Evolutionary conservation across 2,888 invertebrate genomes (phyloP).

Genomic region (Bellardia pandia): DNA sequence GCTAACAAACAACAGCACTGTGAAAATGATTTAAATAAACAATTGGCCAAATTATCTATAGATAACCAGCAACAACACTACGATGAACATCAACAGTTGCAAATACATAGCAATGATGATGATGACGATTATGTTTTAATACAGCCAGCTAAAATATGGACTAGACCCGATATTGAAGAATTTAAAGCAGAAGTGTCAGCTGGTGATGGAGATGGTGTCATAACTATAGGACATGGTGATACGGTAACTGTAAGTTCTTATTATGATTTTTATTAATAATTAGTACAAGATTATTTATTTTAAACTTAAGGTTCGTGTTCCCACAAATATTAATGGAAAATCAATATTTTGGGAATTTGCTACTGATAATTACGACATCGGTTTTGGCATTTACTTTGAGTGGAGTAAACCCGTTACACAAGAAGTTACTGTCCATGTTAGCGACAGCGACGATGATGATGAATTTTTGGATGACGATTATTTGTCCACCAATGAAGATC

Average conservation of each 20-base stretch:
- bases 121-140: slow-evolving; percentile 85
- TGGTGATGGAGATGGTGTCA: slow-evolving; percentile 92
- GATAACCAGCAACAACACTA: slow-evolving; percentile 52
- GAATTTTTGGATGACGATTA: slow-evolving; percentile 85
- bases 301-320: slow-evolving; percentile 90
- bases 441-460: slow-evolving; percentile 93
- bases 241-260: slow-evolving; percentile 91
- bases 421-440: slow-evolving; percentile 95
- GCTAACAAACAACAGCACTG: slow-evolving; percentile 74
- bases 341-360: slow-evolving; percentile 99
- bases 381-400: slow-evolving; percentile 99
- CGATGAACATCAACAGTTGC: slow-evolving; percentile 63
- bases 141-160: slow-evolving; percentile 97
- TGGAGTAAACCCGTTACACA: slow-evolving; percentile 95
- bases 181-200: slow-evolving; percentile 96
- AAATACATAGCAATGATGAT: slow-evolving; percentile 77
- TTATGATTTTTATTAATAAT: neutral
- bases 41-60: slow-evolving; percentile 60
- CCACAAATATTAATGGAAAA: slow-evolving; percentile 96
- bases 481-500: slow-evolving; percentile 85
- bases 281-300: neutral
- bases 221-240: slow-evolving; percentile 98
- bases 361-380: slow-evolving; percentile 98
- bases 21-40: slow-evolving; percentile 75
- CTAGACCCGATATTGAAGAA: slow-evolving; percentile 91